phyloP scores from a whole-genome alignment of 2,888 invertebrate species.

The Andrena trimmerana region DNA sequence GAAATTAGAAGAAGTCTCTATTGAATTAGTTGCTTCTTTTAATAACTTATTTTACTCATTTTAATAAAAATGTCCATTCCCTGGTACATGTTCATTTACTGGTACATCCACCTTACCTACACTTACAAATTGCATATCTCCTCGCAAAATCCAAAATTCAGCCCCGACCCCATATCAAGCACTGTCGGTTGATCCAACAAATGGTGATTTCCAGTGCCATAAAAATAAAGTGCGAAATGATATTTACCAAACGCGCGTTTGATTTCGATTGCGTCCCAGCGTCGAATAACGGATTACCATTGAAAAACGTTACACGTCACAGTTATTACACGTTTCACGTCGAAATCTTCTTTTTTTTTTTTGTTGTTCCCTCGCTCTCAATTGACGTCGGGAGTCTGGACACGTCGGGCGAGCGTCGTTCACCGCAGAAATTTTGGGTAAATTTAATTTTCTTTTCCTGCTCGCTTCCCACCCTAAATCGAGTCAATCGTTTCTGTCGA shows the following conservation, averaged over 20 bases:
- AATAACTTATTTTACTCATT: no score
- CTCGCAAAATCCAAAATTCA: background rate
- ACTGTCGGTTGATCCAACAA: constrained; percentile 7
- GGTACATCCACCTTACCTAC: no score
- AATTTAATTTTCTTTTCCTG: constrained; percentile 72
- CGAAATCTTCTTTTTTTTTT: constrained; percentile 23
- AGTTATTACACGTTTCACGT: constrained; percentile 55
- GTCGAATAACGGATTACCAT: constrained; percentile 30
- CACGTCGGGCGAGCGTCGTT: constrained; percentile 67
- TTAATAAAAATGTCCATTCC: no score
- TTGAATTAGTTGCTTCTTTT: no score
- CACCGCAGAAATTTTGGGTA: constrained; percentile 69
- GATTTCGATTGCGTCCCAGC: constrained; percentile 21
- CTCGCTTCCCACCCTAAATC: constrained; percentile 68
- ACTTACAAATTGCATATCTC: background rate
- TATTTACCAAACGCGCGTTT: constrained; percentile 15
- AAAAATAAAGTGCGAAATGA: constrained; percentile 35
- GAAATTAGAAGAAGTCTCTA: no score
- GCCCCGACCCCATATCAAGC: background rate
- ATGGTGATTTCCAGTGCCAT: constrained; percentile 25
- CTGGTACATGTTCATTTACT: no score
- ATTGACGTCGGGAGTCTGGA: constrained; percentile 54
- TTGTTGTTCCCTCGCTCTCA: background rate
- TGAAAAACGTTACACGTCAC: constrained; percentile 41
- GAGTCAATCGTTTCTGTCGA: constrained; percentile 76